Evolutionary conservation across 2,888 invertebrate species (phyloP).

Genomic region (Nowickia ferox): DNA sequence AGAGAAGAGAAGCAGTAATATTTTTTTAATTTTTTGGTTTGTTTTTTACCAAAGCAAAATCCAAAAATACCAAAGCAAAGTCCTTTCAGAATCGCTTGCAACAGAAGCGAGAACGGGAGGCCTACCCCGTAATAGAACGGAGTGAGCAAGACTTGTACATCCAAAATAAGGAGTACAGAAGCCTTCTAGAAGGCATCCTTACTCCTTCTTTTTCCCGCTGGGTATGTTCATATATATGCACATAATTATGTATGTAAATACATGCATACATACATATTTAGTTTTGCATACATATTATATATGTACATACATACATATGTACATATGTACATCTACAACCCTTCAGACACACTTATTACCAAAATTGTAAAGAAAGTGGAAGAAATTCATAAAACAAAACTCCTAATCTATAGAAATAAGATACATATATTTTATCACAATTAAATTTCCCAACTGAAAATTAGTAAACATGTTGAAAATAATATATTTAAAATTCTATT

Average conservation of each 20-base stretch:
- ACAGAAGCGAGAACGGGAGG: too few relatives aligned
- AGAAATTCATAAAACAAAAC: slow-evolving; percentile 38
- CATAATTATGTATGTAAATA: background rate
- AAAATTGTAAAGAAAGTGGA: slow-evolving; percentile 52
- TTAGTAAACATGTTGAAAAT: slow-evolving; percentile 50
- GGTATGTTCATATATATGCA: too few relatives aligned
- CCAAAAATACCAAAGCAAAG: too few relatives aligned
- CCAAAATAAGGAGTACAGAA: too few relatives aligned
- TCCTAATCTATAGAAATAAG: slow-evolving; percentile 47
- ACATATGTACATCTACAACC: background rate
- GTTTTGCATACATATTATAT: background rate
- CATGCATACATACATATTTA: background rate
- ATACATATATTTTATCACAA: slow-evolving; percentile 69
- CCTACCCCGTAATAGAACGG: too few relatives aligned
- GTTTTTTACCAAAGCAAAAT: too few relatives aligned
- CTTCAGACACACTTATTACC: slow-evolving; percentile 46
- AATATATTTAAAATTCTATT: slow-evolving; percentile 61
- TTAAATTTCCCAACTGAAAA: slow-evolving; percentile 56
- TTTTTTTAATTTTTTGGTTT: too few relatives aligned
- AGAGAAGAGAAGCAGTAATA: too few relatives aligned
- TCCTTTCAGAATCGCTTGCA: too few relatives aligned
- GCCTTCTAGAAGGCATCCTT: too few relatives aligned
- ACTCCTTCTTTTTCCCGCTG: too few relatives aligned
- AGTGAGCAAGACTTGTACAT: too few relatives aligned
- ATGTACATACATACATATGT: background rate